Evolutionary conservation across 1,140 invertebrate genomes (phyloP).

Genomic region (Drosophila nigromelanica): DNA sequence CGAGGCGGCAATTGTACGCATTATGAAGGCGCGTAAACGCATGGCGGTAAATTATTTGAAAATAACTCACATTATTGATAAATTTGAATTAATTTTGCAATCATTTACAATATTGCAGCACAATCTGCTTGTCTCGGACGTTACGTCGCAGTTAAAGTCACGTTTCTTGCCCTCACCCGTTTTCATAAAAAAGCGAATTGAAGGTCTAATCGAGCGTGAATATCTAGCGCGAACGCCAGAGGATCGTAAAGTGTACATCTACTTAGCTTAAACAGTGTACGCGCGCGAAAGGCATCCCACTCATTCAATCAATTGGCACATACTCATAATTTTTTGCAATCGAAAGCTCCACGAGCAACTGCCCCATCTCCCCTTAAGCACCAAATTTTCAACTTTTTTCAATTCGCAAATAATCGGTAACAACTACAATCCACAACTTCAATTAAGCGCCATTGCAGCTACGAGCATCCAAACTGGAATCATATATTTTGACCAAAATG

Average conservation of each 20-base stretch:
- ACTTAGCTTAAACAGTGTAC: constrained; percentile 89
- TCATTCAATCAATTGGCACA: constrained; percentile 14
- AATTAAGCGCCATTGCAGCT: constrained; percentile 22
- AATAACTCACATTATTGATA: background rate
- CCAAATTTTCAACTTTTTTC: constrained; percentile 7
- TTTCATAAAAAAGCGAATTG: constrained; percentile 99
- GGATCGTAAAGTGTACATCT: constrained; percentile 97
- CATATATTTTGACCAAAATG: constrained; percentile 64
- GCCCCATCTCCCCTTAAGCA: background rate
- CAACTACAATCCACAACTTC: constrained; percentile 14
- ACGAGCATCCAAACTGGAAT: constrained; percentile 36
- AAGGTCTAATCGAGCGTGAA: constrained; percentile 99
- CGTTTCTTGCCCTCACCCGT: constrained; percentile 98
- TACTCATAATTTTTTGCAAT: constrained; percentile 29
- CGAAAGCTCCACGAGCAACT: constrained; percentile 11
- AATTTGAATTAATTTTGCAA: constrained; percentile 1
- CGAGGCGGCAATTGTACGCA: constrained; percentile 99
- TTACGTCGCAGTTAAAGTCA: constrained; percentile 97
- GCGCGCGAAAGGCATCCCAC: constrained; percentile 16
- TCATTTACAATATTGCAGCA: constrained; percentile 86
- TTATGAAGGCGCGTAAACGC: constrained; percentile 99
- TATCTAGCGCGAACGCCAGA: constrained; percentile 98
- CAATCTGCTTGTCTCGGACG: constrained; percentile 97
- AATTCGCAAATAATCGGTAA: constrained; percentile 28
- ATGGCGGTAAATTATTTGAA: constrained; percentile 88